Base-by-base conservation (phyloP, 2,888 invertebrate genomes). In the Melanchra persicariae region DNA sequence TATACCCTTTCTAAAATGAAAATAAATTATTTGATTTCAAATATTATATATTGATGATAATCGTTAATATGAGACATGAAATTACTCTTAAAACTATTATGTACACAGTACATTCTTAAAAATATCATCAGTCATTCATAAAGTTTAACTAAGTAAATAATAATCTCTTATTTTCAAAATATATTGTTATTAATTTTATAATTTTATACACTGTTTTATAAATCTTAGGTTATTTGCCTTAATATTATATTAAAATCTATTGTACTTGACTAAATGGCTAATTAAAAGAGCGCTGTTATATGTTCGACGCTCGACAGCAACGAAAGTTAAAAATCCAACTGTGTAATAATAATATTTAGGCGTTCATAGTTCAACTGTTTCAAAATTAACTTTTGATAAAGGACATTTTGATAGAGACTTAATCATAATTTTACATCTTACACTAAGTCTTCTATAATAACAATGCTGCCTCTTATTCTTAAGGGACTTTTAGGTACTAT, bases 111-210 rank as follows among this genome's bases (percentile, higher is more conserved):
- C 9, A 34, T 26, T 55, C 26, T 49, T 59, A 59, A 26, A 8
- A 65, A 51, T 57, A 45, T 58, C 17, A 45, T 74, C 74, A 74
- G 75, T 74, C 75, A 40, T 26, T 49, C n/a, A 12, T 57, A 67
- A 22, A 12, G 59, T 17, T 24, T 61, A 61, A 1, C 4, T 40
- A 2, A 30, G 6, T 6, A n/a, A 30, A 4, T 30, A 30, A 3
- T 24, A 24, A 24, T 0, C 12, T 30, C 22, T 47, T 47, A 30
- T 37, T 40, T 30, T 49, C 1, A 8, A 30, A 22, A 17, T 30
- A 30, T 30, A 30, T 30, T 5, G 3, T 30, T 5, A 5, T 30
- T 30, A 30, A 30, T 30, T 30, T 30, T 6, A 30, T 34, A 26
- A 58, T 40, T 4, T 22, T 37, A 26, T 22, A n/a, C 26, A 37